Evolutionary conservation across 1,140 invertebrate species (phyloP).

Genomic region (Penaeus chinensis): DNA sequence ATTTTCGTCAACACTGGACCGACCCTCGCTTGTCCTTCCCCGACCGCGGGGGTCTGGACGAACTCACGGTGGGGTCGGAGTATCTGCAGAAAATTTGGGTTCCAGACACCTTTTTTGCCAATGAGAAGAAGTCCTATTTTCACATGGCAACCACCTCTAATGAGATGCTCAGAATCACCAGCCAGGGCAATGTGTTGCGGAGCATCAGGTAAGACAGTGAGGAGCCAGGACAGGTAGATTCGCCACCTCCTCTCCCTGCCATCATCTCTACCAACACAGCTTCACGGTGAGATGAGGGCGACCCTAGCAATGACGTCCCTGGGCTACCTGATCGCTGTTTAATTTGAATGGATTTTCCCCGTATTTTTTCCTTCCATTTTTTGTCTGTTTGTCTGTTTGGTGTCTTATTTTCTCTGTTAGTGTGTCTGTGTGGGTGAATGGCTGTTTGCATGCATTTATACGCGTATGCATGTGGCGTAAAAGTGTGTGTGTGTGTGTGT

Average conservation of each 20-base stretch:
- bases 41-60: constrained; percentile 67
- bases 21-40: constrained; percentile 72
- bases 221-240: constrained; percentile 34
- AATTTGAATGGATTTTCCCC: background rate
- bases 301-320: too few relatives aligned
- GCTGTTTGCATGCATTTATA: background rate
- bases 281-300: too few relatives aligned
- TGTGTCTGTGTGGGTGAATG: background rate
- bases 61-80: constrained; percentile 81
- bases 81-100: constrained; percentile 99
- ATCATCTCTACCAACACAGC: too few relatives aligned
- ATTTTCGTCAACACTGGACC: constrained; percentile 73
- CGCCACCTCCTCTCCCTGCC: background rate
- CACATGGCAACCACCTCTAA: constrained; percentile 97
- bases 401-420: background rate
- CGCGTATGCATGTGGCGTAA: background rate
- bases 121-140: constrained; percentile 98
- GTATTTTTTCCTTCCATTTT: background rate
- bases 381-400: background rate
- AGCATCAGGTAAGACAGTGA: constrained; percentile 87
- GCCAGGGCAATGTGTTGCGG: constrained; percentile 92
- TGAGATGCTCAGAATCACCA: constrained; percentile 95
- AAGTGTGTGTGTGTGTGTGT: too few relatives aligned
- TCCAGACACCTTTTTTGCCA: constrained; percentile 97
- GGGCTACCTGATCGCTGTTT: background rate